Evolutionary conservation across 1,140 invertebrate species (phyloP).

Genomic region (Trachymyrmex septentrionalis): DNA sequence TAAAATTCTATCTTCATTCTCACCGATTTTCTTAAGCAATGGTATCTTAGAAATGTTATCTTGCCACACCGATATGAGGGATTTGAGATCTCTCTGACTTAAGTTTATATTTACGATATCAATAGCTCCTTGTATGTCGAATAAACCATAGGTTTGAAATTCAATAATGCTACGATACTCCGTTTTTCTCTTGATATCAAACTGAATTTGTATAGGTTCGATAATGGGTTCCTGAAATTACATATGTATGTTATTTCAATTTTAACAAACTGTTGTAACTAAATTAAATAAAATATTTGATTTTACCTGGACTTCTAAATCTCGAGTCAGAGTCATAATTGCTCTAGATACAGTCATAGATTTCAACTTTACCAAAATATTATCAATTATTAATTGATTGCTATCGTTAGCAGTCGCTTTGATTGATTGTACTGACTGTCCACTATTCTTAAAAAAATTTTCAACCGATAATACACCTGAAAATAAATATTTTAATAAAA

Average conservation of each 20-base stretch:
- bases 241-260: not conserved
- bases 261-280: not conserved
- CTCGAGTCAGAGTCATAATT: constrained; percentile 90
- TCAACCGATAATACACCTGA: constrained; percentile 91
- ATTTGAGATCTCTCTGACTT: constrained; percentile 91
- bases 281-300: not conserved
- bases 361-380: constrained; percentile 90
- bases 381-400: constrained; percentile 87
- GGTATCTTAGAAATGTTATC: constrained; percentile 88
- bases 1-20: constrained; percentile 57
- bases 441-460: constrained; percentile 92
- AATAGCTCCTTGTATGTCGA: constrained; percentile 90
- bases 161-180: constrained; percentile 76
- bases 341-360: constrained; percentile 90
- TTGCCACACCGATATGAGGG: constrained; percentile 90
- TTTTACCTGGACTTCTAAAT: constrained; percentile 90
- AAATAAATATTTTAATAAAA: constrained; percentile 55
- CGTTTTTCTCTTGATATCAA: constrained; percentile 91
- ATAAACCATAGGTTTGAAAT: constrained; percentile 84
- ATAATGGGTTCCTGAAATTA: constrained; percentile 90
- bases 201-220: constrained; percentile 91
- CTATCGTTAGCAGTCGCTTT: constrained; percentile 60
- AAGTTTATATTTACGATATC: constrained; percentile 90
- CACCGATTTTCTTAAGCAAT: constrained; percentile 50
- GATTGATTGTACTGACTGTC: constrained; percentile 74